These are phyloP conservation scores for Neuroterus valhalla DNA, from an alignment of 1,140 invertebrate genomes.

Conservation along the genomic window DNA sequence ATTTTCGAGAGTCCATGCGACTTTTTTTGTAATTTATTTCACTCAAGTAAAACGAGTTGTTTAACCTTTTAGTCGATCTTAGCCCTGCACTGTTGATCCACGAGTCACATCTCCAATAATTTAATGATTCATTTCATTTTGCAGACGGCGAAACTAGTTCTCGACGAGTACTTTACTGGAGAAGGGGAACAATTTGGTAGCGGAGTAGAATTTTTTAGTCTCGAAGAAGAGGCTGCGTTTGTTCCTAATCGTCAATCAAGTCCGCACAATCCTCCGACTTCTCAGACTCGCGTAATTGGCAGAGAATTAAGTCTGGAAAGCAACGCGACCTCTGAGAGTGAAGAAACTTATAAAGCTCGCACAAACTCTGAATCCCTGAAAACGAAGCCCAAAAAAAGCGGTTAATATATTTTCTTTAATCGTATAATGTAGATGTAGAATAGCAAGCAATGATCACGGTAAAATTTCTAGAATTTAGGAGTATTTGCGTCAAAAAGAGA, in stretches of 20 bases:
- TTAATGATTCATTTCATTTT: slow-evolving; percentile 46
- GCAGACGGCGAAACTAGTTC: slow-evolving; percentile 88
- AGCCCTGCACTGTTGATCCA: too few species aligned
- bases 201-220: slow-evolving; percentile 75
- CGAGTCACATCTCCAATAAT: not conserved
- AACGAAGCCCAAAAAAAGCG: slow-evolving; percentile 52
- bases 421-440: not conserved
- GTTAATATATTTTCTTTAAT: slow-evolving; percentile 38
- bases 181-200: slow-evolving; percentile 74
- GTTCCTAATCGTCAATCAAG: slow-evolving; percentile 51
- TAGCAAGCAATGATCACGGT: too few species aligned
- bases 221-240: slow-evolving; percentile 70
- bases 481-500: too few species aligned
- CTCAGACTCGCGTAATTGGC: slow-evolving; percentile 48
- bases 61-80: too few species aligned
- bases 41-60: too few species aligned
- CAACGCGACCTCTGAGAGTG: slow-evolving; percentile 62
- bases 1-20: too few species aligned
- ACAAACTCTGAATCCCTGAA: slow-evolving; percentile 45
- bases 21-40: too few species aligned
- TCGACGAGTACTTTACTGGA: slow-evolving; percentile 88
- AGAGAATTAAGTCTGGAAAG: slow-evolving; percentile 65
- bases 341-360: slow-evolving; percentile 64
- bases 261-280: slow-evolving; percentile 56
- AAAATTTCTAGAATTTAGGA: too few species aligned